These are phyloP conservation scores for Canis aureus DNA, from an alignment of 2,113 vertebrate species.

Conservation along the genomic window DNA sequence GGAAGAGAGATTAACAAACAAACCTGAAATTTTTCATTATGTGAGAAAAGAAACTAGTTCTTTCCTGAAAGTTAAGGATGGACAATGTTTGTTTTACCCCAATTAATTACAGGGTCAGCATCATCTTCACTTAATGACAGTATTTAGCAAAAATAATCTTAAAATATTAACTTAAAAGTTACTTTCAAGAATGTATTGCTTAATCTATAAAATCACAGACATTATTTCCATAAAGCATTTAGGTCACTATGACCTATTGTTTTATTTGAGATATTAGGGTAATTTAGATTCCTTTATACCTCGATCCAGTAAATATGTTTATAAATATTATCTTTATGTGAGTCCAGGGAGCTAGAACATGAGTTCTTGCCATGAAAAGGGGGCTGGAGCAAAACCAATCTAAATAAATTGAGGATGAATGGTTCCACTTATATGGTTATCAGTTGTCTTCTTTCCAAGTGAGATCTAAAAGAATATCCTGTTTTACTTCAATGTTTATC, in stretches of 20 bases:
- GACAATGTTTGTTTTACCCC: neutral
- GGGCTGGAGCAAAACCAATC: neutral
- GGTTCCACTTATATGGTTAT: neutral
- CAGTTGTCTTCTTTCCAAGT: neutral
- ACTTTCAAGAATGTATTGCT: conserved; percentile 25
- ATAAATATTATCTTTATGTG: neutral
- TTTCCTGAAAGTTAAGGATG: neutral
- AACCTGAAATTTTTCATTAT: conserved; percentile 38
- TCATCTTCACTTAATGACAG: conserved; percentile 20
- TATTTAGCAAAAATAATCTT: conserved; percentile 4
- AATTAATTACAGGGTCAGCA: neutral
- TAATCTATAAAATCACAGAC: neutral
- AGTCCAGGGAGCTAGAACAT: neutral
- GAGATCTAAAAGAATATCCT: neutral
- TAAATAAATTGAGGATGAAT: conserved; percentile 26
- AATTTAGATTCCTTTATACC: conserved; percentile 4
- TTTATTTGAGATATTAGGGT: neutral
- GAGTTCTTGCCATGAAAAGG: neutral
- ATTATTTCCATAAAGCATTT: conserved; percentile 20
- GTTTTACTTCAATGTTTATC: conserved; percentile 15
- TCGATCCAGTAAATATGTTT: conserved; percentile 15
- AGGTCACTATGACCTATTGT: neutral
- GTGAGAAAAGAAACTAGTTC: neutral
- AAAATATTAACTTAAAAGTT: conserved; percentile 43
- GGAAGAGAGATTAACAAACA: neutral